Base-by-base conservation (phyloP, 2,888 invertebrate genomes). In the Acrobasis consociella region DNA sequence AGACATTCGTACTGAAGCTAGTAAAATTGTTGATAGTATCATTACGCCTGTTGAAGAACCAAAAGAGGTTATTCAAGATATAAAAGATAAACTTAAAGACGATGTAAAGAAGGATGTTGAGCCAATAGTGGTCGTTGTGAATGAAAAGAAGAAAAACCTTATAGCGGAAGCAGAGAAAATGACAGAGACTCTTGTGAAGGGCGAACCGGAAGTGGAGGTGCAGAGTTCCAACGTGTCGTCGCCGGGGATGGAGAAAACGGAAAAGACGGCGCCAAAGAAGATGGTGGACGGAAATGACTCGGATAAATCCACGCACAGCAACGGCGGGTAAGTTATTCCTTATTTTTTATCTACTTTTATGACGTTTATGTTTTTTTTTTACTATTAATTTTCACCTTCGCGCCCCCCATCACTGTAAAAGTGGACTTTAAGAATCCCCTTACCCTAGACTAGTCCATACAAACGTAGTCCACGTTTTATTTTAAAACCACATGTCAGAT, bases 191-290 rank as follows among this genome's bases (percentile, higher is more conserved):
- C 80, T 94, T 67, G 93, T 94, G 46, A 93, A 93, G 73, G 94
- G 93, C 16, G 94, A 94, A 64, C 92, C 94, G 51, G 94, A 94
- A 67, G 90, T 94, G 15, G 94, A 95, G 75, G 93, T 93, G 65
- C 94, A 94, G 72, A 94, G 94, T 82, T 94, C 93, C 9, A 94
- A 94, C 74, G 75, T 92, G 49, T 88, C 92, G 0, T 84, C 90
- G 38, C 87, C 90, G 0, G 84, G 80, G 0, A 69, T 82, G 9
- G 88, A 85, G 64, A 81, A 83, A 59, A 71, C 70, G 49, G 68
- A 85, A 64, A 81, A 83, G 58, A 71, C 70, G 49, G 68, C 77
- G 9, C 77, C 77, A 16, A 80, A 70, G 64, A 88, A 85, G 67
- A 80, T 76, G 72, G 72, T 76, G 3, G 89, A 86, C 39, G 87